phyloP scores from a whole-genome alignment of 1,140 invertebrate species.

The Dendroctonus ponderosae region DNA sequence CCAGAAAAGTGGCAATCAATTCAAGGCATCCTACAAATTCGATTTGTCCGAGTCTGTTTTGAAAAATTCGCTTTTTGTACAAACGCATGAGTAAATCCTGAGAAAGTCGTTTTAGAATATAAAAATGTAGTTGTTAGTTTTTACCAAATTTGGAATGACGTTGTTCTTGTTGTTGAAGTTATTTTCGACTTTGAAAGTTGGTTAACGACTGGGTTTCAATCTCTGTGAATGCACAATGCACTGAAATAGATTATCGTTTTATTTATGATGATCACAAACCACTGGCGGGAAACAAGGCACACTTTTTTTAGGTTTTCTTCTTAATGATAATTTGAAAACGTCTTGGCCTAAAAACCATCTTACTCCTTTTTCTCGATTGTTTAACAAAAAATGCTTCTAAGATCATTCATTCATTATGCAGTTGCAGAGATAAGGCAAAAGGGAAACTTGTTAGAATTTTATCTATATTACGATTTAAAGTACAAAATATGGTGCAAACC shows the following conservation, averaged over 20 bases:
- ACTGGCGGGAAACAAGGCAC: too few relatives aligned
- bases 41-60: neutral
- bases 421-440: neutral
- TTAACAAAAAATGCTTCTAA: too few relatives aligned
- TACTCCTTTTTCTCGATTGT: too few relatives aligned
- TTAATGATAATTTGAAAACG: neutral
- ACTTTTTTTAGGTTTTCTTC: constrained; percentile 2
- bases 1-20: neutral
- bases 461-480: constrained; percentile 39
- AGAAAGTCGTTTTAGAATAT: constrained; percentile 30
- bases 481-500: constrained; percentile 39
- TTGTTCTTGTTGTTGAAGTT: constrained; percentile 37
- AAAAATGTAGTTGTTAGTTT: constrained; percentile 35
- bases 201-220: neutral
- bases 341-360: neutral
- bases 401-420: too few relatives aligned
- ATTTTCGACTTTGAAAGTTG: constrained; percentile 28
- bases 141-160: constrained; percentile 28
- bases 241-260: too few relatives aligned
- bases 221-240: too few relatives aligned
- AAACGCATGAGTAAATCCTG: constrained; percentile 18
- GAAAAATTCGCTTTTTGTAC: constrained; percentile 34
- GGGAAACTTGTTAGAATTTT: constrained; percentile 30
- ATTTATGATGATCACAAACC: too few relatives aligned
- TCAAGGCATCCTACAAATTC: neutral